A percentile compares a stretch with the other conserved stretches of the same genome.
phyloP scores from a whole-genome alignment of 2,113 vertebrate species.

The Coturnix japonica region DNA sequence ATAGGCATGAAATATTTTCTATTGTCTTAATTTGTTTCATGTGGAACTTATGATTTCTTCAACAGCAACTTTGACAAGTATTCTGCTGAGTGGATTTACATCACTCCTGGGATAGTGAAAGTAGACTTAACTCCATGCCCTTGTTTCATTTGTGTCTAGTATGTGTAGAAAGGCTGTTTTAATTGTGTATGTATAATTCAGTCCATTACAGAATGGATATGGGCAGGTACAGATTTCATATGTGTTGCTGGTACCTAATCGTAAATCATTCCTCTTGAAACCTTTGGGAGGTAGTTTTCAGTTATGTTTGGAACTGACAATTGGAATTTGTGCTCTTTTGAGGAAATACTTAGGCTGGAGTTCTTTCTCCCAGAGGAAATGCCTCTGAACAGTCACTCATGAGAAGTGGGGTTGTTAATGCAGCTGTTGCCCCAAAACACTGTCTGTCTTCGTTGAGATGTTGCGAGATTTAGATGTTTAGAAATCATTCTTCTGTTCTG shows the following conservation, averaged over 20 bases:
- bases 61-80: background rate
- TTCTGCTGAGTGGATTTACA: background rate
- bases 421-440: background rate
- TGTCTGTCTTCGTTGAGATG: background rate
- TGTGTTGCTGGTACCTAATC: fast-evolving
- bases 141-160: background rate
- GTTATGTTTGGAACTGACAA: background rate
- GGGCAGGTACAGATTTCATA: background rate
- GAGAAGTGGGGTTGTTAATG: background rate
- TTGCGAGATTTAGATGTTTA: background rate
- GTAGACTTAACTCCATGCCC: background rate
- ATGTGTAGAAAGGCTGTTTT: background rate
- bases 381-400: fast-evolving
- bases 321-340: background rate
- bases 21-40: background rate
- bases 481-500: background rate
- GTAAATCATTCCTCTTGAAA: background rate
- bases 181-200: background rate
- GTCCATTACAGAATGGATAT: background rate
- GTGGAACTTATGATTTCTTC: background rate
- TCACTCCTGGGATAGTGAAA: background rate
- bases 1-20: background rate
- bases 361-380: background rate
- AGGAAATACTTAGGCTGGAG: background rate
- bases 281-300: background rate